A percentile compares a stretch with the other conserved stretches of the same genome.
Conservation (phyloP, 2,113 vertebrate genomes). For the Mellivora capensis region DNA sequence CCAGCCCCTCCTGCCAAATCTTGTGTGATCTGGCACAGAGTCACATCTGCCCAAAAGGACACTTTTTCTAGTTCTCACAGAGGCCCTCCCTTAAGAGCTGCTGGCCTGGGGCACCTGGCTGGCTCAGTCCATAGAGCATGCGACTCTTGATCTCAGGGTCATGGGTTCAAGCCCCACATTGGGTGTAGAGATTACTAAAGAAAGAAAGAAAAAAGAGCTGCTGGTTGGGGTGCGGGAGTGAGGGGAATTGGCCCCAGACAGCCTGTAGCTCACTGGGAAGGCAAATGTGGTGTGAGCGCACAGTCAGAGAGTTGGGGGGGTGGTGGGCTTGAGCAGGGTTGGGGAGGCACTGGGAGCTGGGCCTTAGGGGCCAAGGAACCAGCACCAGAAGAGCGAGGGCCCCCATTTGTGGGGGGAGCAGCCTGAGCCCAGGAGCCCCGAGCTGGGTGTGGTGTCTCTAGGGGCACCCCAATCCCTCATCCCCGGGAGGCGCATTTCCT, state of each 20-base stretch:
- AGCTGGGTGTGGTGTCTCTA: conserved; percentile 37
- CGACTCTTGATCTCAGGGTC: neutral
- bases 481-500: conserved; percentile 50
- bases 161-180: neutral
- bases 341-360: neutral
- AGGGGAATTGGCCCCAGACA: neutral
- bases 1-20: neutral
- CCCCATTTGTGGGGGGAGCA: neutral
- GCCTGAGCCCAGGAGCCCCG: neutral
- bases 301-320: neutral
- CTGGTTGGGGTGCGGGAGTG: neutral
- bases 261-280: neutral
- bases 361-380: neutral
- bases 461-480: conserved; percentile 20
- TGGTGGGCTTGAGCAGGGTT: neutral
- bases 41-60: neutral
- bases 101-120: neutral
- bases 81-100: neutral
- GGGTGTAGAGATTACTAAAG: neutral
- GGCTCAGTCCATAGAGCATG: neutral
- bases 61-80: neutral
- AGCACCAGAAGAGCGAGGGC: neutral
- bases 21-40: neutral
- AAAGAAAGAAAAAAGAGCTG: neutral
- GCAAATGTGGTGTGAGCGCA: neutral